These are phyloP conservation scores for Vanessa tameamea DNA, from an alignment of 1,140 invertebrate species.

Conservation along the genomic window DNA sequence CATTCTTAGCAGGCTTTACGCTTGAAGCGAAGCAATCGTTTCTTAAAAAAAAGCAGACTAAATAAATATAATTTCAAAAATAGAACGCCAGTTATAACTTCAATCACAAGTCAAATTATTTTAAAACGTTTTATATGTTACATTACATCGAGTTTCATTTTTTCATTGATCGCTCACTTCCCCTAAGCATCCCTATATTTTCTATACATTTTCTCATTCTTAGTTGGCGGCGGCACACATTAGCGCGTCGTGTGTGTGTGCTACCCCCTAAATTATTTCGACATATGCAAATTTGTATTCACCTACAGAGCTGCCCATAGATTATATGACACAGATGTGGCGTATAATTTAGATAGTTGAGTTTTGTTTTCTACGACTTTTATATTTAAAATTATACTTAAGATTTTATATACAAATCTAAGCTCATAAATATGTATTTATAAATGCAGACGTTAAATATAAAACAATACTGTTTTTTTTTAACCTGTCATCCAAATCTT, in stretches of 20 bases:
- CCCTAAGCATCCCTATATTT: conserved; percentile 40
- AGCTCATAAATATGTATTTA: too few relatives aligned
- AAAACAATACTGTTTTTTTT: too few relatives aligned
- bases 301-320: conserved; percentile 70
- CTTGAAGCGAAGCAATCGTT: not conserved
- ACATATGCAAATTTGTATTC: conserved; percentile 79
- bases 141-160: conserved; percentile 24
- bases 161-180: conserved; percentile 40
- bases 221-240: conserved; percentile 65
- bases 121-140: conserved; percentile 3
- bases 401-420: too few relatives aligned
- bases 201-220: conserved; percentile 61
- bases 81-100: not conserved
- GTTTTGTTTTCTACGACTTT: too few relatives aligned
- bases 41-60: too few relatives aligned
- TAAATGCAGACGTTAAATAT: too few relatives aligned
- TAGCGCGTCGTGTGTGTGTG: conserved; percentile 58
- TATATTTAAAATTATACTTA: too few relatives aligned
- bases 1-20: not conserved
- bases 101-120: conserved; percentile 28
- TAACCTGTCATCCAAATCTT: too few relatives aligned
- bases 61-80: not conserved
- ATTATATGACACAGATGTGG: conserved; percentile 35
- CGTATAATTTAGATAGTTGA: not conserved
- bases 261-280: conserved; percentile 77